Evolutionary conservation across 2,113 vertebrate species (phyloP).

Genomic region (Laticauda laticaudata): DNA sequence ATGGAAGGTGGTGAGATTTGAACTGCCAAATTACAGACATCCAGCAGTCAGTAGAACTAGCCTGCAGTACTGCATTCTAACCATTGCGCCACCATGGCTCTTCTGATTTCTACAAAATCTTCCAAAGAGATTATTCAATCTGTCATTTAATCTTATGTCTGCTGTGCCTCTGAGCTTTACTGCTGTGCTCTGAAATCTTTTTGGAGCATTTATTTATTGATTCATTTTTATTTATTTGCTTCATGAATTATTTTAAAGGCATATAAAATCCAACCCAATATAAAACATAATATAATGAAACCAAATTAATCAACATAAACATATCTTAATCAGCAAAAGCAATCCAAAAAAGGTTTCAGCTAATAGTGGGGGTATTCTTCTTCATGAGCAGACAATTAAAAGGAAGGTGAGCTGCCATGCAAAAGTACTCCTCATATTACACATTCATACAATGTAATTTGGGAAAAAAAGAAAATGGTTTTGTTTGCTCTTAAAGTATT

Average conservation of each 20-base stretch:
- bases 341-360: background rate
- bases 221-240: background rate
- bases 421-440: background rate
- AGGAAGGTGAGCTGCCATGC: background rate
- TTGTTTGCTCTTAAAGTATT: background rate
- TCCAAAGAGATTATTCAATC: background rate
- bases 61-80: too few relatives aligned
- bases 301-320: background rate
- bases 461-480: background rate
- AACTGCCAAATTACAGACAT: too few relatives aligned
- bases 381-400: background rate
- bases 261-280: background rate
- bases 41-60: too few relatives aligned
- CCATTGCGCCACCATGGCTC: too few relatives aligned
- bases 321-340: background rate
- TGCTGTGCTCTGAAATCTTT: background rate
- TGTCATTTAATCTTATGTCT: background rate
- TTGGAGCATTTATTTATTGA: background rate
- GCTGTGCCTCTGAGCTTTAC: background rate
- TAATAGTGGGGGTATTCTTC: background rate
- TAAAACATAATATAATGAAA: background rate
- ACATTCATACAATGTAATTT: background rate
- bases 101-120: too few relatives aligned
- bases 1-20: too few relatives aligned
- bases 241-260: background rate